Conservation (phyloP, 2,113 vertebrate genomes). For the Orycteropus afer region DNA sequence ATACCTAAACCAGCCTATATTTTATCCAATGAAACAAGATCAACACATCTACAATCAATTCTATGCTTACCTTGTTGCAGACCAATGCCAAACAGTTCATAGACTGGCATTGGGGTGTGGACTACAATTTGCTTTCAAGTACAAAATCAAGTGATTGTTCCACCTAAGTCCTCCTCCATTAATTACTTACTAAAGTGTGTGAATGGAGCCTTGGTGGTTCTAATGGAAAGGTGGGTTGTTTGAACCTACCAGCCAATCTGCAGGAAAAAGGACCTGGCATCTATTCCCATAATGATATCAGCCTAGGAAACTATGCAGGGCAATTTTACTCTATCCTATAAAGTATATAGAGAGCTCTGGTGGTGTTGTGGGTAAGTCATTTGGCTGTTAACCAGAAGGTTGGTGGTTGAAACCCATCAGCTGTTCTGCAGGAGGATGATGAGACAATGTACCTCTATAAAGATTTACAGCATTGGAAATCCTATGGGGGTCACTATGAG, state of each 20-base stretch:
- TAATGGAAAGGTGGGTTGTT: neutral
- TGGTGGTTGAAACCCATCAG: too few relatives aligned
- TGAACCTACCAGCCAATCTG: neutral
- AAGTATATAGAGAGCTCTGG: too few relatives aligned
- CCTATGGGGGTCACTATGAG: too few relatives aligned
- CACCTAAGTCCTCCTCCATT: neutral
- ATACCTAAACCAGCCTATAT: neutral
- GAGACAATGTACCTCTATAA: too few relatives aligned
- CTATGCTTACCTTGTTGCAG: neutral
- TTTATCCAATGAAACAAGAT: neutral
- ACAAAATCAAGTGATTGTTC: neutral
- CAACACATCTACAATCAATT: neutral
- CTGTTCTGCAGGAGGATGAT: too few relatives aligned
- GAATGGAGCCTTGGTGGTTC: neutral
- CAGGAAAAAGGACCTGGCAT: neutral
- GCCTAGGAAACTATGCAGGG: neutral
- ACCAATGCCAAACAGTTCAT: neutral
- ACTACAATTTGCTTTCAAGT: neutral
- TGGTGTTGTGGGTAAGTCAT: too few relatives aligned
- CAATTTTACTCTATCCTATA: neutral
- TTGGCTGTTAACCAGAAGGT: too few relatives aligned
- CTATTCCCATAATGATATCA: neutral
- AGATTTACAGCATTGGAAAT: too few relatives aligned
- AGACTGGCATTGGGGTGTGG: neutral
- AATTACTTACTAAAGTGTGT: neutral